Base-by-base conservation (phyloP, 2,113 vertebrate species). In the Poeciliopsis retropinna region DNA sequence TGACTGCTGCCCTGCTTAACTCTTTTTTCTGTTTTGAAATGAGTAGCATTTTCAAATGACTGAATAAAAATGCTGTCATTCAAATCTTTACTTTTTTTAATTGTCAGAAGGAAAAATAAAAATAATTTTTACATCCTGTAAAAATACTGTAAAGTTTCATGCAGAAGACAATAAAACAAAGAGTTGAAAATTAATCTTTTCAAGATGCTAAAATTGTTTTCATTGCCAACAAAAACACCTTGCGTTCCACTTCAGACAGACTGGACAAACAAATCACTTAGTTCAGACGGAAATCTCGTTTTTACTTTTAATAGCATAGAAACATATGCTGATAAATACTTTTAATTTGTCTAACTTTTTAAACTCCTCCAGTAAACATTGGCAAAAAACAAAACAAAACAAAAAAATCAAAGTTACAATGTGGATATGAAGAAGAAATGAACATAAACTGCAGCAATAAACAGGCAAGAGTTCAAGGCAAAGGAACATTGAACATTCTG, bases 261-360 rank as follows among this genome's bases (percentile, higher is more conserved):
- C 5, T 2, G 22, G 4, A 22, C 37, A 73, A n/a, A 14, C 66
- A 39, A 72, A 31, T 27, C 15, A 66, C 29, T 62, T 28, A 67
- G 37, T 19, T 27, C 0, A 34, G 62, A 72, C 3, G 37, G 4
- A 66, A 44, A 60, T 80, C 79, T 77, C 30, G 81, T 79, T 51
- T 71, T 60, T 41, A 67, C 29, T 93, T 37, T 93, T 90, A 92
- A 92, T 92, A 78, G 57, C 77, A 72, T 81, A 78, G 22, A 71
- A 72, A 76, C 70, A 83, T 84, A 72, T 7, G 22, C 72, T 82
- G 78, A 88, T 89, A 90, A 89, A 91, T 88, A 88, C 75, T 66
- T 74, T 74, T 68, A 87, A 82, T 29, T 70, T 41, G 64, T 73
- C 41, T 47, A 6, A 6, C 37, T 28, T 67, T 61, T 77, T 34